These are phyloP conservation scores for Hylaea fasciaria DNA, from an alignment of 2,888 invertebrate genomes.

Conservation along the genomic window DNA sequence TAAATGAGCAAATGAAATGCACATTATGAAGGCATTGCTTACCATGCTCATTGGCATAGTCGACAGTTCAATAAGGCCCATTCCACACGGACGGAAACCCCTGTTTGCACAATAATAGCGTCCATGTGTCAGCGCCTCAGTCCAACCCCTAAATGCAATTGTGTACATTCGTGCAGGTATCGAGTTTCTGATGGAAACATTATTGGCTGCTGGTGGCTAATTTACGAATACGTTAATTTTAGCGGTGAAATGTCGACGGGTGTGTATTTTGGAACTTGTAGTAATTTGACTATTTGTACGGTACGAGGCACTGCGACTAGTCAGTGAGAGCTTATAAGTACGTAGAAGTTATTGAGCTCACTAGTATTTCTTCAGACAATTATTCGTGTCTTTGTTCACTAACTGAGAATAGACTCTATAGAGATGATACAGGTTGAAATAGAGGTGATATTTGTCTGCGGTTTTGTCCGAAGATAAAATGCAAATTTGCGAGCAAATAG, in stretches of 20 bases:
- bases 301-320: too few relatives aligned
- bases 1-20: constrained; percentile 23
- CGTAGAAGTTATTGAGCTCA: background rate
- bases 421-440: too few relatives aligned
- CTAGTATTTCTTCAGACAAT: too few relatives aligned
- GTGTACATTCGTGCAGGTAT: constrained; percentile 81
- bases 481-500: constrained; percentile 3
- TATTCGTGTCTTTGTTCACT: too few relatives aligned
- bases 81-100: constrained; percentile 63
- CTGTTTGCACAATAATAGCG: constrained; percentile 77
- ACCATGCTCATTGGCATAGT: constrained; percentile 35
- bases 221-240: constrained; percentile 21
- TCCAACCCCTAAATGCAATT: constrained; percentile 82
- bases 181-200: constrained; percentile 78
- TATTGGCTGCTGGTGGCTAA: constrained; percentile 60
- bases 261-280: background rate
- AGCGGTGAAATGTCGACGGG: constrained; percentile 9
- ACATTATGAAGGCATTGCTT: constrained; percentile 23
- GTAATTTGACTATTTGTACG: too few relatives aligned
- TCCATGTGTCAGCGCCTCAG: constrained; percentile 64
- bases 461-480: background rate
- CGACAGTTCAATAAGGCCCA: constrained; percentile 58
- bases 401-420: too few relatives aligned
- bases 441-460: background rate
- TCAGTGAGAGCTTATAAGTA: too few relatives aligned